Evolutionary conservation across 2,797 vertebrate genomes (phyloP), one percentile per base, ranked within the genome.

Genomic region (Nyctalus aviator): DNA sequence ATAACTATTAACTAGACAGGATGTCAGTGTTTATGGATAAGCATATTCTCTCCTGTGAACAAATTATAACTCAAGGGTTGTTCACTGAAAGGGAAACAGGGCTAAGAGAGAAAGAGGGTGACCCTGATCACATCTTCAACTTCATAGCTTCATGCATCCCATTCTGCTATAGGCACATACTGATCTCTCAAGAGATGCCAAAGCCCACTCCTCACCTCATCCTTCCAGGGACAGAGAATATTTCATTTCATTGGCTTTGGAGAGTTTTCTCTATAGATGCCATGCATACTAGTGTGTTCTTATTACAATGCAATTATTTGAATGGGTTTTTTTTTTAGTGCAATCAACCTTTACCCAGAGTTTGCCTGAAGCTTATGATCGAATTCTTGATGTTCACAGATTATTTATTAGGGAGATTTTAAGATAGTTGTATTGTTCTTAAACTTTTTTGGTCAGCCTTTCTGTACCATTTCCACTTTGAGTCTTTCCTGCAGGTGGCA

Each of bases 11-110:
- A 93, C 14, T 82, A 87, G 86, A 96, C 0, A 4, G 14, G 32
- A 95, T 89, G 72, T 88, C 94, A 94, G 68, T 66, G 55, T 93
- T 96, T 89, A 75, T n/a, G 5, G 57, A 90, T 87, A 89, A 96
- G 41, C 44, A 53, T 23, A 8, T 84, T 81, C 44, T 94, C 12
- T 87, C 21, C 13, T 92, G 12, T 75, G 76, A 71, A 53, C 55
- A 86, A 77, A 94, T 73, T 81, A 84, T 86, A 93, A 81, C 46
- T 48, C 35, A 92, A 81, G 23, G 2, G 17, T 71, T 86, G 41
- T 79, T 81, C 46, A 55, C 76, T 75, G 66, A 77, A 57, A 85
- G 2, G 6, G 17, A 66, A 88, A 84, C 18, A 85, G 18, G 82
- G 66, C 46, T 86, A 69, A 50, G 37, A 91, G 37, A 87, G 81